Conservation (phyloP, 92 coral and sea anemone species). For the Desmophyllum pertusum region DNA sequence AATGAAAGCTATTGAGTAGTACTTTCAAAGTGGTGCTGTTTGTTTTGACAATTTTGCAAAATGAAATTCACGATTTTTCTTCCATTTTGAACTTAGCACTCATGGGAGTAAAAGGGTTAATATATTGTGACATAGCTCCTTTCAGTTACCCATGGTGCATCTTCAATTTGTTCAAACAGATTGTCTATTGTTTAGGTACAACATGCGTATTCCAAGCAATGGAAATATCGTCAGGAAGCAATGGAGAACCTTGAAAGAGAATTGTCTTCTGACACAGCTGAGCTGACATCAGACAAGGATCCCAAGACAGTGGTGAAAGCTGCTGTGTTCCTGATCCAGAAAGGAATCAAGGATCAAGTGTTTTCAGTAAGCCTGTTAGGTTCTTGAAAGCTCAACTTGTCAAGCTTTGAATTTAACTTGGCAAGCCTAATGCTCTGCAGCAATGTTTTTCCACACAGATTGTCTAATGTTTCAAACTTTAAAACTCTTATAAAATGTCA, state of each 20-base stretch:
- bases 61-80: too few relatives aligned
- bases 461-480: background rate
- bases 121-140: too few relatives aligned
- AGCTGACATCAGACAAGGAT: conserved; percentile 82
- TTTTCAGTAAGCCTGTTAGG: conserved; percentile 72
- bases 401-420: too few relatives aligned
- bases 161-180: too few relatives aligned
- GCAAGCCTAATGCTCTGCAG: background rate
- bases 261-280: conserved; percentile 77
- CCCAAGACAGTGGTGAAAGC: conserved; percentile 84
- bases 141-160: background rate
- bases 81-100: too few relatives aligned
- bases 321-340: conserved; percentile 78
- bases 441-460: too few relatives aligned
- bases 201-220: conserved; percentile 91
- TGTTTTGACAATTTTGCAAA: too few relatives aligned
- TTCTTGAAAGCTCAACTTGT: background rate
- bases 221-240: conserved; percentile 98
- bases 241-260: conserved; percentile 79
- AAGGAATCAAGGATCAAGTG: conserved; percentile 93
- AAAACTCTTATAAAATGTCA: background rate
- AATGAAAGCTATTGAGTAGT: too few relatives aligned
- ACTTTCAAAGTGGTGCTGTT: too few relatives aligned
- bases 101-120: too few relatives aligned
- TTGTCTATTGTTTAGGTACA: conserved; percentile 71